Base-by-base conservation (phyloP, 2,113 vertebrate genomes). In the Hypanus sabinus region DNA sequence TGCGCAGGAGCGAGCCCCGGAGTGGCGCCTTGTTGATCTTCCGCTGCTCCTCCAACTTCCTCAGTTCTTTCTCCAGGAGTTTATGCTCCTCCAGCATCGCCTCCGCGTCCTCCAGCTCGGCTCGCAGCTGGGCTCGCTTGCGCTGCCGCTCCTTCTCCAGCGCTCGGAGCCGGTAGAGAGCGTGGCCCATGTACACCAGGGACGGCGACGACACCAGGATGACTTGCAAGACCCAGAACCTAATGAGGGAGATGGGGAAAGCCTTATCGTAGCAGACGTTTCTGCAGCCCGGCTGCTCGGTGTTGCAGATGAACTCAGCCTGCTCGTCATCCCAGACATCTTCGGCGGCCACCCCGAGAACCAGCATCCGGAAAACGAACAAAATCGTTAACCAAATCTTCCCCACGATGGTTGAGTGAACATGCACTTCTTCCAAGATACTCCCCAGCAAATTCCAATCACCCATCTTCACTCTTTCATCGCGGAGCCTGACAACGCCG, bases 331-430 rank as follows among this genome's bases (percentile, higher is more conserved):
- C 98, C 98, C 98, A 99, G 33, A 99, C 98, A 2, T 98, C 98
- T 95, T 99, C 98, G 0, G 98, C 98, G 30, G 98, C 98, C 27
- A 98, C 98, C 10, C 98, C 98, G 0, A 99, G 97, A 46, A 99
- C 97, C 62, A 99, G 96, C 98, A 99, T 99, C 73, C 98, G 97
- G 95, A 99, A 99, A 95, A 99, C 98, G 95, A 99, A 99, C 88
- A 99, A 97, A 95, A 99, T 98, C 2, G 98, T 99, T 36, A 99
- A 97, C 98, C 98, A 99, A 95, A 99, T 99, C 96, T 99, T 99
- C 79, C 99, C 98, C 94, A 99, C 97, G 0, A 98, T 98, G 92
- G 98, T 99, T 94, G 98, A 99, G 94, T 99, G 98, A 94, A 98
- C 97, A 95, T 99, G 98, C 93, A 99, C 98, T 96, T 99, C 98